Evolutionary conservation across 2,888 invertebrate species (phyloP), one percentile per base, ranked within the genome.

Genomic region (Sinhomidia bicolor): DNA sequence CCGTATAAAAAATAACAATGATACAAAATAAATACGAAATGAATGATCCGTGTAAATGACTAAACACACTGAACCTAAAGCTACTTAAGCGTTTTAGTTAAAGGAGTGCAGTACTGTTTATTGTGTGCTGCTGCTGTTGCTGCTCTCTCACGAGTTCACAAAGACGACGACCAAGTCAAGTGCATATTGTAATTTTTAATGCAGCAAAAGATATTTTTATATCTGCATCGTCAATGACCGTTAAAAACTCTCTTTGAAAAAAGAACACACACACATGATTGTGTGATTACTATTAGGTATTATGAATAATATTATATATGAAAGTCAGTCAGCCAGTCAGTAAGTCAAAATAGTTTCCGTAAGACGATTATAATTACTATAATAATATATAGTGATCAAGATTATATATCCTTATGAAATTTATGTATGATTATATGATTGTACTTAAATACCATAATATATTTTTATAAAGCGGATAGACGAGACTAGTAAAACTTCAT

Each of bases 271-370:
- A n/a, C n/a, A n/a, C n/a, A n/a, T n/a, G n/a, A n/a, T 47, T 47
- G 47, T 47, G 47, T 47, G 14, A 2, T 47, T 47, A 47, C 14
- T 47, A 47, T 47, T 47, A 10, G 14, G 47, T 60, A 60, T 68
- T 32, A 26, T 68, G 20, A 68, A 20, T 68, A 41, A 14, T 5
- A 68, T 78, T 78, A 47, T 47, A 47, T n/a, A 54, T 29, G 17
- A 78, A 78, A 84, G 84, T 20, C 78, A 85, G 62, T 85, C 85
- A 85, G 85, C n/a, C n/a, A n/a, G n/a, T 85, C 85, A 85, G 62
- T 85, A 44, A 85, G 85, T 78, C 85, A 78, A 83, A 78, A 78
- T 85, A 47, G 78, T 65, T 85, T 85, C 65, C 85, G 62, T 85
- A 54, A 68, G 81, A 65, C 2, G 26, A 79, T 79, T 26, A 41